Conservation (phyloP, 2,113 vertebrate species). For the Pachyramphus minor region DNA sequence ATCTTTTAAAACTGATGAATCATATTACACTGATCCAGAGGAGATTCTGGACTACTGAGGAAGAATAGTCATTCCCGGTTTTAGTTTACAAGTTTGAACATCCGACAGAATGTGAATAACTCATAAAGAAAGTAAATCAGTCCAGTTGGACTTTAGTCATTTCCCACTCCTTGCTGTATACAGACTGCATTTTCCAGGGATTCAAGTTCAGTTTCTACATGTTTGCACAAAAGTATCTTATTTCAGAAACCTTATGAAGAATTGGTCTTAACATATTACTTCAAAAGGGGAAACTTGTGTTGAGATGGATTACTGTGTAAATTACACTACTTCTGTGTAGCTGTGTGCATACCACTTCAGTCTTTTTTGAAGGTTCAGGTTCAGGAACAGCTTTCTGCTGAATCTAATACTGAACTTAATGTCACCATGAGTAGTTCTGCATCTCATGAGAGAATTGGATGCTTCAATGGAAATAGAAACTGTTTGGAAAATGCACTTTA, state of each 20-base stretch:
- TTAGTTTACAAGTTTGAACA: not conserved
- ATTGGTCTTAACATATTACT: not conserved
- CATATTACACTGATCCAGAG: not conserved
- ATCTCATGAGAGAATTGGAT: not conserved
- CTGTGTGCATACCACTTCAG: rapidly evolving
- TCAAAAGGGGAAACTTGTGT: not conserved
- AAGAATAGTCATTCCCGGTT: not conserved
- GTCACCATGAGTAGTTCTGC: not conserved
- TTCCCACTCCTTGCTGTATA: not conserved
- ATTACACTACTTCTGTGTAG: rapidly evolving
- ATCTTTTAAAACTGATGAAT: not conserved
- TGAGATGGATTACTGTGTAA: not conserved
- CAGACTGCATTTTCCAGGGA: not conserved
- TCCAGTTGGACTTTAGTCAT: not conserved
- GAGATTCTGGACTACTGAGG: rapidly evolving
- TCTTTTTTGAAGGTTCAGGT: not conserved
- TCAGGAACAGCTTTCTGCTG: not conserved
- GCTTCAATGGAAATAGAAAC: not conserved
- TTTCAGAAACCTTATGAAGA: not conserved
- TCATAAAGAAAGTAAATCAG: not conserved
- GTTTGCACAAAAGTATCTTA: not conserved
- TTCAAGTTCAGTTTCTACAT: not conserved
- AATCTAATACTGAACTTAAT: not conserved
- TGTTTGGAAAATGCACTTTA: not conserved
- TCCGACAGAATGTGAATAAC: not conserved